A percentile compares a stretch with the other conserved stretches of the same genome.
Conservation (phyloP, 2,797 vertebrate species). For the Poeciliopsis gracilis region DNA sequence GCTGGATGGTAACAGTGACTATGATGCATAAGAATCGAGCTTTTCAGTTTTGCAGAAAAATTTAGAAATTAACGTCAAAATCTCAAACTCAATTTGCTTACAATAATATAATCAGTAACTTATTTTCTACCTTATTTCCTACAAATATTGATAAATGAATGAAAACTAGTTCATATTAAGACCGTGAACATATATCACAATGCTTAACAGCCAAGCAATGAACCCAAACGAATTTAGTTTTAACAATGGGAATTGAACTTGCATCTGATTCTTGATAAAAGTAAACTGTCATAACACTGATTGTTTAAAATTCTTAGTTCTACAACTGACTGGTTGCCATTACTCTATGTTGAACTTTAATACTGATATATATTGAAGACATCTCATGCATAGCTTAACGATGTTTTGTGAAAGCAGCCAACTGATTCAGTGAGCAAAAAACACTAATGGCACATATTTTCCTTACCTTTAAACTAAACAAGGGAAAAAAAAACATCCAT, state of each 20-base stretch:
- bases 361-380: not conserved
- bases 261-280: not conserved
- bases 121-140: not conserved
- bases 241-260: not conserved
- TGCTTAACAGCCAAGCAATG: not conserved
- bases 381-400: not conserved
- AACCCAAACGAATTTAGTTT: not conserved
- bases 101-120: not conserved
- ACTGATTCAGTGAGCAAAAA: not conserved
- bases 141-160: not conserved
- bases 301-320: not conserved
- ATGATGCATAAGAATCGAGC: not conserved
- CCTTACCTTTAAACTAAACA: not conserved
- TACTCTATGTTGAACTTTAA: not conserved
- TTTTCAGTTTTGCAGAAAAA: not conserved
- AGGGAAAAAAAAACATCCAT: not conserved
- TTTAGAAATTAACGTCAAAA: not conserved
- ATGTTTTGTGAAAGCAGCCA: not conserved
- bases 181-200: not conserved
- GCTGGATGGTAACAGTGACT: not conserved
- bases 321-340: not conserved
- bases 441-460: not conserved
- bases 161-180: not conserved
- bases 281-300: not conserved
- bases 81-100: not conserved